Evolutionary conservation across 2,888 invertebrate species (phyloP), one percentile per base, ranked within the genome.

Genomic region (Exephanes ischioxanthus): DNA sequence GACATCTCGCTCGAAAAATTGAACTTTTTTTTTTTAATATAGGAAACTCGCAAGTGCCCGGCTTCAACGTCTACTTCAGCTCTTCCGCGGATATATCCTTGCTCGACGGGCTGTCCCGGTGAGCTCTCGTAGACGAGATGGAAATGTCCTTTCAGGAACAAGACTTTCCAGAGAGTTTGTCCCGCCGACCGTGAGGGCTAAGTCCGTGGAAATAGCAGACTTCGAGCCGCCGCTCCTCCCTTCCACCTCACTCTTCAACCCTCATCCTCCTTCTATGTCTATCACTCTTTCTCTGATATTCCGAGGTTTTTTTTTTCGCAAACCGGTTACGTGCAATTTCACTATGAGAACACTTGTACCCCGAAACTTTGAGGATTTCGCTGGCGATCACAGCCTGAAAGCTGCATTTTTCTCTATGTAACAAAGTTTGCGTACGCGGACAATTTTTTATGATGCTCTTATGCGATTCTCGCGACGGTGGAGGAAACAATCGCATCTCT

Each of bases 131-230:
- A 70, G 14, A 55, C 48, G 22, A 58, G 33, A 75, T 81, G 75
- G 37, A 37, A 68, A 68, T 48, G 22, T 58, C 48, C 33, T 70
- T 68, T 70, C 68, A 58, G 41, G 41, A 41, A 78, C 58, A 45
- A 70, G 68, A 70, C 68, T 61, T 78, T 22, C 14, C 41, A 48
- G 30, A 58, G 68, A 70, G 45, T 37, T 78, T 55, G 41, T 30
- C 41, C 55, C 55, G 14, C 19, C 22, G 33, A 51, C 53, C 68
- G 45, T 37, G 33, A 53, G n/a, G n/a, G 41, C 30, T 33, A n/a
- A 48, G 19, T 41, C n/a, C 55, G 37, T 53, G 22, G 37, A 53
- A 53, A 33, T 16, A 55, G 37, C 30, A 26, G 19, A 53, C 33
- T 33, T 37, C 11, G 11, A 33, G 53, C 53, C 33, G 11, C 33